phyloP scores from a whole-genome alignment of 2,888 invertebrate species.

The Perithous albicinctus region DNA sequence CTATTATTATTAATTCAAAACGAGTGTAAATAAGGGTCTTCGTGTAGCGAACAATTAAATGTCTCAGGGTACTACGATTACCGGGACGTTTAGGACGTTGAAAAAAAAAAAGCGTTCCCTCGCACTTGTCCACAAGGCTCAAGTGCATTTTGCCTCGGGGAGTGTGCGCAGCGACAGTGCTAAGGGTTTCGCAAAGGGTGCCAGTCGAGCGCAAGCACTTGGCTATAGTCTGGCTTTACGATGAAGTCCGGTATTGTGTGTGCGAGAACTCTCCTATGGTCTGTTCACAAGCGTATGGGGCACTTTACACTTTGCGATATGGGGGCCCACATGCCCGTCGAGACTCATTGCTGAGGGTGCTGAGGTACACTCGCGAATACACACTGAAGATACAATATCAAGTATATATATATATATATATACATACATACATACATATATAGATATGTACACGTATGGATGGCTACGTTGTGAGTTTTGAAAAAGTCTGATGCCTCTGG shows the following conservation, averaged over 20 bases:
- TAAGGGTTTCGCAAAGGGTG: constrained; percentile 55
- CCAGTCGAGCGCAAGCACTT: constrained; percentile 64
- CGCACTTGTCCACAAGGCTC: constrained; percentile 51
- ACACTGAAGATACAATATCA: constrained; percentile 33
- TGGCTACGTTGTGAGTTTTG: constrained; percentile 28
- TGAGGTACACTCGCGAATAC: constrained; percentile 36
- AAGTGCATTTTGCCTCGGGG: constrained; percentile 58
- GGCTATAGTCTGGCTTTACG: constrained; percentile 63
- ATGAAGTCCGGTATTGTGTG: constrained; percentile 64
- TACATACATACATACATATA: background rate
- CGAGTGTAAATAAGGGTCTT: background rate
- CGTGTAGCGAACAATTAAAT: constrained; percentile 7
- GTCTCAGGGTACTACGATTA: constrained; percentile 8
- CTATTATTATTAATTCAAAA: background rate
- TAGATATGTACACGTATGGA: background rate
- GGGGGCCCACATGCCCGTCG: constrained; percentile 23
- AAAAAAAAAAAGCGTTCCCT: constrained; percentile 12
- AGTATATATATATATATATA: background rate
- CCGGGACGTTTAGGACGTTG: constrained; percentile 12
- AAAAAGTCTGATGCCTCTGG: constrained; percentile 56
- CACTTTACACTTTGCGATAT: constrained; percentile 13
- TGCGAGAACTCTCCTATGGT: constrained; percentile 48
- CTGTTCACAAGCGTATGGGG: constrained; percentile 6
- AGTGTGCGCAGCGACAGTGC: constrained; percentile 44
- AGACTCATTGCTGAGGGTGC: constrained; percentile 40